phyloP scores from a whole-genome alignment of 2,888 invertebrate genomes.

The Orthosia gothica region DNA sequence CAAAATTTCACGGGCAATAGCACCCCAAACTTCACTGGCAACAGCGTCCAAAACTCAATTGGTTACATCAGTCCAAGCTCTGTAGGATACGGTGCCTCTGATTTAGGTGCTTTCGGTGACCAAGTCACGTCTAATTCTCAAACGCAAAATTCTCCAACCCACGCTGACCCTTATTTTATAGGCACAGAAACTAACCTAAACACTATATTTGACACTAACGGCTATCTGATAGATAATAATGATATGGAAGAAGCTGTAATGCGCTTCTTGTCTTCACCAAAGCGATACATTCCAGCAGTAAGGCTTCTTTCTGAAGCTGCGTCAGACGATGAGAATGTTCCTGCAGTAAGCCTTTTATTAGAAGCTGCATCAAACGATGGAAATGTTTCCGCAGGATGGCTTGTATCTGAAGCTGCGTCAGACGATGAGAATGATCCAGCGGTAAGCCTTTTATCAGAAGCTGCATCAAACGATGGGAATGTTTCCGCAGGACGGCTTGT shows the following conservation, averaged over 20 bases:
- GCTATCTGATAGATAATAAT: background rate
- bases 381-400: background rate
- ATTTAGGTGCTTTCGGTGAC: no score
- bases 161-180: background rate
- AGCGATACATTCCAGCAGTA: slow-evolving; percentile 11
- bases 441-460: background rate
- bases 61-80: background rate
- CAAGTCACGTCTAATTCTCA: background rate
- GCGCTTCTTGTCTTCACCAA: background rate
- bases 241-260: background rate
- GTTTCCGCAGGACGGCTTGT: background rate
- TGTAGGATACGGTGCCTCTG: background rate
- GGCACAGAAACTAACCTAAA: background rate
- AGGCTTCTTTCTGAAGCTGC: background rate
- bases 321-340: background rate
- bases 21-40: background rate
- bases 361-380: background rate
- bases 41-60: background rate
- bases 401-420: background rate
- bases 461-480: background rate
- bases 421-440: background rate
- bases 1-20: background rate
- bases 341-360: no score
- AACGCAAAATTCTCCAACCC: background rate
- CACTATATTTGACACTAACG: background rate